These are phyloP conservation scores for Serilophus lunatus DNA, from an alignment of 2,113 vertebrate species.

Conservation along the genomic window DNA sequence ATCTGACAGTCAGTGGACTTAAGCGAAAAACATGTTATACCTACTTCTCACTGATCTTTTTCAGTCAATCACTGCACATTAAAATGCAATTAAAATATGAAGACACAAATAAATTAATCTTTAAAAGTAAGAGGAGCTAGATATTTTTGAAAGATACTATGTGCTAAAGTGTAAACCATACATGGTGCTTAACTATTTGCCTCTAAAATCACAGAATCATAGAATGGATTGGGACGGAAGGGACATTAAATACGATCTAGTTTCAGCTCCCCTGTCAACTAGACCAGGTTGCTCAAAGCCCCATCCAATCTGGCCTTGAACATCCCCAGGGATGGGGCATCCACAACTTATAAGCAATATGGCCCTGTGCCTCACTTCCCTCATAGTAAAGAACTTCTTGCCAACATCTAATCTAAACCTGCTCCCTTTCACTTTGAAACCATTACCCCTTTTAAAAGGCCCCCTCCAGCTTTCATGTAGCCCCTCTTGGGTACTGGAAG, in stretches of 20 bases:
- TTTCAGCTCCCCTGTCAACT: neutral
- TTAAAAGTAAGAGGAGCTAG: neutral
- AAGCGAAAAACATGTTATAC: neutral
- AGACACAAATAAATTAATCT: neutral
- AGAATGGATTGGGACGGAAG: neutral
- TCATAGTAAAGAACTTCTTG: neutral
- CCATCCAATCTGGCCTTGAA: neutral
- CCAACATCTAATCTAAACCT: neutral
- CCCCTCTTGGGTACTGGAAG: neutral
- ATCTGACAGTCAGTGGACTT: neutral
- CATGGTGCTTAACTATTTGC: neutral
- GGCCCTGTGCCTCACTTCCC: fast-evolving
- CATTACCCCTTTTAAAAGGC: neutral
- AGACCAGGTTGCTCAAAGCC: neutral
- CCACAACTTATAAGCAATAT: neutral
- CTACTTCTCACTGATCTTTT: neutral
- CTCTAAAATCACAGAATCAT: neutral
- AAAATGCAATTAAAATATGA: neutral
- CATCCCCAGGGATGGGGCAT: neutral
- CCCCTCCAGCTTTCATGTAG: neutral
- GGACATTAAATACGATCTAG: neutral
- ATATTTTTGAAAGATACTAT: neutral
- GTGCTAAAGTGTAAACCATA: neutral
- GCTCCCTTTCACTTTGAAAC: neutral
- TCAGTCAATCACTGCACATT: neutral